Evolutionary conservation across 2,888 invertebrate species (phyloP), one percentile per base, ranked within the genome.

Genomic region (Sarcophaga caerulescens): DNA sequence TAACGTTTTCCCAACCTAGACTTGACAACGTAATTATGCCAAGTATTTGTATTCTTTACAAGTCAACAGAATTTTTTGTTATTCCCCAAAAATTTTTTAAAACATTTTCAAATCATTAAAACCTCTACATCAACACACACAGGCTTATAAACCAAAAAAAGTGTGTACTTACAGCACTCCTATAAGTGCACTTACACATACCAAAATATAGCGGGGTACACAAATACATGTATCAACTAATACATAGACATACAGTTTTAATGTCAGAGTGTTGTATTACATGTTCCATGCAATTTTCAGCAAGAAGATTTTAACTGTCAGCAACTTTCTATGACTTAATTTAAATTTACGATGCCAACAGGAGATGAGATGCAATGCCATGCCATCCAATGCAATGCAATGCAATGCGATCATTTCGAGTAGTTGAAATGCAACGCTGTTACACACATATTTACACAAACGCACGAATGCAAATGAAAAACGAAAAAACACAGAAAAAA

Each of bases 261-360:
- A 47, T 78, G 70, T 69, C 52, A 66, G 78, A 81, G 74, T 81
- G 81, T 78, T 78, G 60, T 70, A 60, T 81, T 75, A 81, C 78
- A 86, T 14, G 52, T 52, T 14, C 75, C 78, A 86, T 79, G 81
- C 78, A 86, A 84, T 81, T 86, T 84, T 86, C 81, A 86, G 75
- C 81, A 85, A 85, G 80, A 85, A 85, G 82, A 85, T 83, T 82
- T 85, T 74, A 82, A 80, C 87, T 85, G 85, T 87, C 85, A 82
- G 82, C 87, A 87, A 85, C 82, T 85, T 85, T 85, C 82, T 75
- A 85, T 87, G 85, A 87, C 87, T 87, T 87, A 82, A 87, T 85
- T 87, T 85, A 87, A 87, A 87, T 87, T 87, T 87, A 87, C 85
- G 84, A 80, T 81, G 81, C 84, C 78, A 85, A 80, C 81, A 82